A percentile compares a stretch with the other conserved stretches of the same genome.
Conservation (phyloP, 92 coral and sea anemone genomes). For the Muricea muricata region DNA sequence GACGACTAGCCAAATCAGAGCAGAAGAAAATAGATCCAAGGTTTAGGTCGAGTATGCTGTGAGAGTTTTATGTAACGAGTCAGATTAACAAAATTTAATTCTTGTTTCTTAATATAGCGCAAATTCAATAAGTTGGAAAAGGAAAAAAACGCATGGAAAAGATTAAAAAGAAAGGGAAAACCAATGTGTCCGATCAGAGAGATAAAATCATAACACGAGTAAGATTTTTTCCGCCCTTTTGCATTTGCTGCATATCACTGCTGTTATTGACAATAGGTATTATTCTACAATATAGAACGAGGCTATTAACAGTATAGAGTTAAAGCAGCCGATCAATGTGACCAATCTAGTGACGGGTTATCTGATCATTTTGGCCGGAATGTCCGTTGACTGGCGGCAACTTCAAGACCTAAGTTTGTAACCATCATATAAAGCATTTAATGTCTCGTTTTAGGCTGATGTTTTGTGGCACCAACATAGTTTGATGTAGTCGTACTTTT, state of each 20-base stretch:
- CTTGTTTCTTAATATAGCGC: background rate
- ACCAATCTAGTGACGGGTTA: too few species aligned
- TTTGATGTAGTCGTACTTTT: conserved; percentile 31
- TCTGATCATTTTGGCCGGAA: background rate
- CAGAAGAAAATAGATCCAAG: background rate
- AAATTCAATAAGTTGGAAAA: conserved; percentile 1
- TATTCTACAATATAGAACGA: background rate
- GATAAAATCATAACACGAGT: background rate
- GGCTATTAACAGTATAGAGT: too few species aligned
- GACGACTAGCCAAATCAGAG: background rate
- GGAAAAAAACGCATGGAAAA: background rate
- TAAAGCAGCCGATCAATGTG: too few species aligned
- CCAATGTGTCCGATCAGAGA: background rate
- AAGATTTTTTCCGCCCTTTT: background rate
- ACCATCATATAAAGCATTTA: background rate
- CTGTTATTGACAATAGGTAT: too few species aligned
- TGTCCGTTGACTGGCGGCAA: background rate
- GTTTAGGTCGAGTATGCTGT: background rate
- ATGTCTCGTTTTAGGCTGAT: conserved; percentile 19
- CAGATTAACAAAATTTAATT: background rate
- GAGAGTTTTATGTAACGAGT: background rate
- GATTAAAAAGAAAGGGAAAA: conserved; percentile 1
- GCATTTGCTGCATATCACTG: too few species aligned
- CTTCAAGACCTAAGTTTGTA: background rate
- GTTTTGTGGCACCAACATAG: conserved; percentile 28